Percentiles rank a stretch among this genome's conserved stretches.
Evolutionary conservation across 2,113 vertebrate genomes (phyloP).

Genomic region (Montifringilla adamsi): DNA sequence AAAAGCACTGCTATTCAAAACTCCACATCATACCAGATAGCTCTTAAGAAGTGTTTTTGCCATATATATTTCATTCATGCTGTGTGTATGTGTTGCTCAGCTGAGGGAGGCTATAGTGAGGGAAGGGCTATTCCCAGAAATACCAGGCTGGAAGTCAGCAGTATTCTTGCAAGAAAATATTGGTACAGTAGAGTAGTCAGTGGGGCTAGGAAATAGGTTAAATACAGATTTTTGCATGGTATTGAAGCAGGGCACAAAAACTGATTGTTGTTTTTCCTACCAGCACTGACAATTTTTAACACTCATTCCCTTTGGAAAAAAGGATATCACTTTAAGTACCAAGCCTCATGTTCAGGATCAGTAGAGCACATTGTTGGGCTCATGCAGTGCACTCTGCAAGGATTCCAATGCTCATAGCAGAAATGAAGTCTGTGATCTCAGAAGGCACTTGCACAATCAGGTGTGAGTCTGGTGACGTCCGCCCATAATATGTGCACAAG

Average conservation of each 20-base stretch:
- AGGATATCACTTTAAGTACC: not conserved
- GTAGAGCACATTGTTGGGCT: not conserved
- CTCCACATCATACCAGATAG: not conserved
- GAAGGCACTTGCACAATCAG: slow-evolving; percentile 80
- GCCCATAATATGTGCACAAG: slow-evolving; percentile 79
- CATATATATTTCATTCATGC: not conserved
- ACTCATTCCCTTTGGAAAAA: not conserved
- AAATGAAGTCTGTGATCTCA: not conserved
- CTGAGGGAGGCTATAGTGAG: not conserved
- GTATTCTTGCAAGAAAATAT: not conserved
- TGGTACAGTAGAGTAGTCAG: not conserved
- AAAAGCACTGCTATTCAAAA: not conserved
- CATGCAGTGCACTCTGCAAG: not conserved
- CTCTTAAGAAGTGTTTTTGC: not conserved
- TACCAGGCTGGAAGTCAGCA: not conserved
- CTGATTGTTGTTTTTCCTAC: not conserved
- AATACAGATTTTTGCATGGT: not conserved
- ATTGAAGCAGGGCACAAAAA: not conserved
- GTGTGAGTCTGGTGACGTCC: slow-evolving; percentile 80
- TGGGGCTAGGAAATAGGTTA: not conserved
- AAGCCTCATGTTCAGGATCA: not conserved
- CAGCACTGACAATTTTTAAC: not conserved
- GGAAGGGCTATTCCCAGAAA: not conserved
- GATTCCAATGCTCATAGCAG: not conserved
- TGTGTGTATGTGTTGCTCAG: not conserved